A percentile compares a stretch with the other conserved stretches of the same genome.
phyloP scores from a whole-genome alignment of 2,113 vertebrate species.

The Fregetta grallaria region DNA sequence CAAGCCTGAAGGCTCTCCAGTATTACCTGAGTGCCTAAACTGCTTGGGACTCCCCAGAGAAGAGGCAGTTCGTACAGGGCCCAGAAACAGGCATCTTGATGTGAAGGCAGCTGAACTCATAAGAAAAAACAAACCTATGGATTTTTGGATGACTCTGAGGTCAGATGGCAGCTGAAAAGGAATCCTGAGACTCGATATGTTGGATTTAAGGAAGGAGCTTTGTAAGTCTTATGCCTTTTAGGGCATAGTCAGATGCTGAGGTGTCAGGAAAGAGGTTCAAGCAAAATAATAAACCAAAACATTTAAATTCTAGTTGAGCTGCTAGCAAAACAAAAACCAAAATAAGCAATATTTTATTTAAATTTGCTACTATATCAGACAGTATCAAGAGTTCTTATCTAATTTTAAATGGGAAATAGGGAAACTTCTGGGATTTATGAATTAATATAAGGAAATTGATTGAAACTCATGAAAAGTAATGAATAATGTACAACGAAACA shows the following conservation, averaged over 20 bases:
- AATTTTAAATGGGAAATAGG: conserved; percentile 19
- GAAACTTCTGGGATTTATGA: conserved; percentile 29
- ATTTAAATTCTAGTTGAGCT: background rate
- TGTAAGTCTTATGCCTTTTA: background rate
- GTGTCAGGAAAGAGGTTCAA: background rate
- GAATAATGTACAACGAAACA: conserved; percentile 49
- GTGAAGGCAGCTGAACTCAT: background rate
- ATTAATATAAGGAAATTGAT: conserved; percentile 47
- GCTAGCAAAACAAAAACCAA: background rate
- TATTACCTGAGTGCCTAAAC: background rate
- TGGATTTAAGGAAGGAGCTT: background rate
- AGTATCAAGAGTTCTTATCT: background rate
- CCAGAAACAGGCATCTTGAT: background rate
- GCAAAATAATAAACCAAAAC: background rate
- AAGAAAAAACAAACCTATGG: conserved; percentile 6
- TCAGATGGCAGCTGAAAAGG: background rate
- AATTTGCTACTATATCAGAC: background rate
- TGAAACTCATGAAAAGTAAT: conserved; percentile 52
- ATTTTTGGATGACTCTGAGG: background rate
- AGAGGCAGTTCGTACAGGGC: background rate
- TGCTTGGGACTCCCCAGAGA: background rate
- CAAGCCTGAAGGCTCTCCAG: background rate
- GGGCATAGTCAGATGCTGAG: background rate
- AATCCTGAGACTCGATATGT: background rate
- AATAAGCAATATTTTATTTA: conserved; percentile 37